phyloP scores from a whole-genome alignment of 2,113 vertebrate species.

The Anas platyrhynchos region DNA sequence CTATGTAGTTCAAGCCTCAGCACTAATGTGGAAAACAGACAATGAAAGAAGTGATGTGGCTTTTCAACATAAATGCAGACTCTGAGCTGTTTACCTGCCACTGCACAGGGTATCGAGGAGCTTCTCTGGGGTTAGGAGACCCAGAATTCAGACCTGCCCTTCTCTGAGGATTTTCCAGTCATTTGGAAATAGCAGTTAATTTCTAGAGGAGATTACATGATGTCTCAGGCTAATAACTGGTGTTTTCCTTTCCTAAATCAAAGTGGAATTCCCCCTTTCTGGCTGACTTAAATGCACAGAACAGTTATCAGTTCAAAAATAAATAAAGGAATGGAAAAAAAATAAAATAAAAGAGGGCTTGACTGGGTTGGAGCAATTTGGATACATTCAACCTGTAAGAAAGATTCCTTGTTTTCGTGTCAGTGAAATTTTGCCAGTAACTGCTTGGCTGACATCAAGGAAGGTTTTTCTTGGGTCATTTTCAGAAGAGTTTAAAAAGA shows the following conservation, averaged over 20 bases:
- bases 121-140: background rate
- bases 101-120: accelerated
- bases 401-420: constrained; percentile 44
- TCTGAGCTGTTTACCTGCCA: background rate
- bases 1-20: too few relatives aligned
- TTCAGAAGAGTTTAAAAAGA: background rate
- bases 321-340: background rate
- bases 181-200: background rate
- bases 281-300: background rate
- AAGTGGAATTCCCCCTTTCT: background rate
- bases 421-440: constrained; percentile 12
- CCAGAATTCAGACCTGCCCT: background rate
- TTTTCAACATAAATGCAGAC: background rate
- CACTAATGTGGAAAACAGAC: background rate
- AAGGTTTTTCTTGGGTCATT: constrained; percentile 48
- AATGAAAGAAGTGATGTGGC: background rate
- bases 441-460: background rate
- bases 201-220: background rate
- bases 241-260: background rate
- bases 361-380: background rate
- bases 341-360: background rate
- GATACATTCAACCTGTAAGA: background rate
- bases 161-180: background rate
- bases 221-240: background rate
- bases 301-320: background rate